These are phyloP conservation scores for Grapholita molesta DNA, from an alignment of 1,140 invertebrate genomes.

Conservation along the genomic window DNA sequence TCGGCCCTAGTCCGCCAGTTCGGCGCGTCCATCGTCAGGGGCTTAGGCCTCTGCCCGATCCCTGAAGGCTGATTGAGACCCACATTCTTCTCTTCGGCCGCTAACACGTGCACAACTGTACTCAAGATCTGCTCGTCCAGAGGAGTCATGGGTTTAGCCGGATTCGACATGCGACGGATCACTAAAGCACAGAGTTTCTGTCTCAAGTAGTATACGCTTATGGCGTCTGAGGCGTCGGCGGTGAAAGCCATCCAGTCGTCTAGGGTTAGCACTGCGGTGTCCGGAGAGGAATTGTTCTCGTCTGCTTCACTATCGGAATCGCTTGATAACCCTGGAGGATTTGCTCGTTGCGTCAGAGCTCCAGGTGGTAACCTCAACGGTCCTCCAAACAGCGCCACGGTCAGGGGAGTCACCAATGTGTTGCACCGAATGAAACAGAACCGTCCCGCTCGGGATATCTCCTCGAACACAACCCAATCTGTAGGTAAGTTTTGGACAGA, in stretches of 20 bases:
- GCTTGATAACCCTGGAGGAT: constrained; percentile 73
- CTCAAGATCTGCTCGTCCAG: constrained; percentile 86
- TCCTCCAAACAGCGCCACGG: constrained; percentile 89
- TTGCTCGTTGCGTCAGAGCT: constrained; percentile 60
- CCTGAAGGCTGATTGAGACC: constrained; percentile 86
- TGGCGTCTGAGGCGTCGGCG: constrained; percentile 82
- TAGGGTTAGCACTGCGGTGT: constrained; percentile 71
- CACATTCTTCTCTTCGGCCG: constrained; percentile 84
- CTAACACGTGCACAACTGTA: constrained; percentile 83
- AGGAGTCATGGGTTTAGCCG: constrained; percentile 81
- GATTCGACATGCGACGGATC: constrained; percentile 84
- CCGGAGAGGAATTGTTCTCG: constrained; percentile 50
- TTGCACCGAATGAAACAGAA: constrained; percentile 85
- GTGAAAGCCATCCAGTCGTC: constrained; percentile 92
- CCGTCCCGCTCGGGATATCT: constrained; percentile 84
- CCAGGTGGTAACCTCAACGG: constrained; percentile 80
- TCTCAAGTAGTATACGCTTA: constrained; percentile 84
- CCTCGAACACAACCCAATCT: constrained; percentile 92
- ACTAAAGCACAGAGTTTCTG: constrained; percentile 89
- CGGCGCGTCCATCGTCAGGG: constrained; percentile 78
- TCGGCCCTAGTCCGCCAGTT: constrained; percentile 49
- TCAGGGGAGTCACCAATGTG: constrained; percentile 88
- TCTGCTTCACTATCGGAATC: constrained; percentile 81
- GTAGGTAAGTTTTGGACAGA: constrained; percentile 84
- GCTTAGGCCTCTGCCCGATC: constrained; percentile 87